These are phyloP conservation scores for Odontamblyopus lacepedii DNA, from an alignment of 2,797 vertebrate genomes.

Conservation along the genomic window DNA sequence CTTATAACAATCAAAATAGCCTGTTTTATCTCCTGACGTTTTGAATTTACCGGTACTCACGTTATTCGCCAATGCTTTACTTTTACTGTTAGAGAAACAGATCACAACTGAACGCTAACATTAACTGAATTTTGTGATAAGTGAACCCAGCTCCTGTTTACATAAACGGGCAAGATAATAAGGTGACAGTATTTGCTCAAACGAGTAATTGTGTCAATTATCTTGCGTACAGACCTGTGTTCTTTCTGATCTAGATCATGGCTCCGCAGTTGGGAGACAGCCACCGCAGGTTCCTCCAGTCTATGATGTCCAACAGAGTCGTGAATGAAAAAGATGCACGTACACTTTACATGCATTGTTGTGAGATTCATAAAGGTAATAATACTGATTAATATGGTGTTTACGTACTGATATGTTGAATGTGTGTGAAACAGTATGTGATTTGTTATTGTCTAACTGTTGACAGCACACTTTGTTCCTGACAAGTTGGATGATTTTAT, in stretches of 20 bases:
- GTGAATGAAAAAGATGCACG: slow-evolving; percentile 74
- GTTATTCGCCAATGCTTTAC: too few relatives aligned
- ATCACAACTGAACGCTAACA: too few relatives aligned
- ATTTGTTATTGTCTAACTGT: neutral
- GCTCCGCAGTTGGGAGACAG: slow-evolving; percentile 78
- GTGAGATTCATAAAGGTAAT: slow-evolving; percentile 82
- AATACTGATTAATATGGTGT: neutral
- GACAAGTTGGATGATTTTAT: slow-evolving; percentile 90
- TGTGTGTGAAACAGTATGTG: neutral
- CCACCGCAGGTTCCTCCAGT: slow-evolving; percentile 88
- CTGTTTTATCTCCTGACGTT: too few relatives aligned
- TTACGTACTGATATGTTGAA: too few relatives aligned
- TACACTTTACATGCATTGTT: slow-evolving; percentile 79
- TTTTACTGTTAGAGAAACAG: too few relatives aligned
- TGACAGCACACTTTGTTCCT: slow-evolving; percentile 71
- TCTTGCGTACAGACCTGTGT: neutral
- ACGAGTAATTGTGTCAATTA: neutral
- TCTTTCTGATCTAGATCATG: slow-evolving; percentile 45
- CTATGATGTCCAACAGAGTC: slow-evolving; percentile 86
- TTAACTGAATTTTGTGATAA: too few relatives aligned
- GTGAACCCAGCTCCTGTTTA: too few relatives aligned
- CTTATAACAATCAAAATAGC: too few relatives aligned
- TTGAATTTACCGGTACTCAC: too few relatives aligned
- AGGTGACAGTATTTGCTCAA: too few relatives aligned
- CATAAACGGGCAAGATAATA: too few relatives aligned